Evolutionary conservation across 1,140 invertebrate species (phyloP).

Genomic region (Microvelia longipes): DNA sequence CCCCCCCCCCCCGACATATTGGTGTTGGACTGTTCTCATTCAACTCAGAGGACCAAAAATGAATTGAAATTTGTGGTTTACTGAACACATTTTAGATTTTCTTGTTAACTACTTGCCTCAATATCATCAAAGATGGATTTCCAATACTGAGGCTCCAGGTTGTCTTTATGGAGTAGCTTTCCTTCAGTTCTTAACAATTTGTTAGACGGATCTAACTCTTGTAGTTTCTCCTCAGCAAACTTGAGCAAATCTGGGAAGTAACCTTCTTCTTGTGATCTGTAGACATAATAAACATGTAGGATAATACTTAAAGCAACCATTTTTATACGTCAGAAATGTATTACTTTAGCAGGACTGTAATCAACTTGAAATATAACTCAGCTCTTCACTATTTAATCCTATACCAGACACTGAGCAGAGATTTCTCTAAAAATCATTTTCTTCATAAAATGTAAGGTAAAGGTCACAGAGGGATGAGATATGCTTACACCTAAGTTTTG

Average conservation of each 20-base stretch:
- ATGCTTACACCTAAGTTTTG: too few species aligned
- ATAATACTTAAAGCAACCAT: not conserved
- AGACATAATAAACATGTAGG: slow-evolving; percentile 10
- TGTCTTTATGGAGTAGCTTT: slow-evolving; percentile 31
- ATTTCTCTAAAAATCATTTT: too few species aligned
- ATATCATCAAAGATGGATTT: slow-evolving; percentile 32
- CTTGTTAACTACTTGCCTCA: too few species aligned
- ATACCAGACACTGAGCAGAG: too few species aligned
- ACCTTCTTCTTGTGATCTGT: slow-evolving; percentile 52
- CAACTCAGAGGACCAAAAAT: too few species aligned
- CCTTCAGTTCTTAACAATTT: slow-evolving; percentile 33
- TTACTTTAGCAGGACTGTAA: not conserved
- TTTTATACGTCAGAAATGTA: not conserved
- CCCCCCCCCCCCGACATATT: too few species aligned
- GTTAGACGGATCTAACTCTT: slow-evolving; percentile 36
- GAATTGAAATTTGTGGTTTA: too few species aligned
- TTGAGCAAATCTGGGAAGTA: slow-evolving; percentile 40
- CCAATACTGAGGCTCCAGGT: slow-evolving; percentile 29
- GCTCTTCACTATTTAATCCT: not conserved
- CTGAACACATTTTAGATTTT: too few species aligned
- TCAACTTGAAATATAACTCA: not conserved
- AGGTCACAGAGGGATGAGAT: too few species aligned
- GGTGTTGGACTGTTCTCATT: too few species aligned
- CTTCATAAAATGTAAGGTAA: too few species aligned
- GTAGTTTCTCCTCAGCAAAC: slow-evolving; percentile 37